phyloP scores from a whole-genome alignment of 37 sponge, comb jelly and placozoan genomes.

The Ianthella basta region DNA sequence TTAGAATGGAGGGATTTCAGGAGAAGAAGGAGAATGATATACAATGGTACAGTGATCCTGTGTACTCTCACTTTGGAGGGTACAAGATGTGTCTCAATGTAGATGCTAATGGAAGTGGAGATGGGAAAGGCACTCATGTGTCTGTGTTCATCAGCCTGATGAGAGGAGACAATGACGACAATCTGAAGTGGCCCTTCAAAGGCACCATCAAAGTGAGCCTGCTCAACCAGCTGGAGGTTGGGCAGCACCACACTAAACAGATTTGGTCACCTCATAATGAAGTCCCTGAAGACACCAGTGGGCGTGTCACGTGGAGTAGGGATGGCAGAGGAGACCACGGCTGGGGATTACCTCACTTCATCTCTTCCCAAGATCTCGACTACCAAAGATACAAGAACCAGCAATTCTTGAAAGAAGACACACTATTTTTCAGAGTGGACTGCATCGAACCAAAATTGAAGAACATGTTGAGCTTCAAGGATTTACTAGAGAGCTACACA shows the following conservation, averaged over 20 bases:
- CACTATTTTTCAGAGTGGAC: neutral
- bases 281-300: neutral
- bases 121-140: conserved; percentile 35
- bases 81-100: conserved; percentile 50
- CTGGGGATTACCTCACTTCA: neutral
- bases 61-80: conserved; percentile 57
- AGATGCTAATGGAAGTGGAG: conserved; percentile 21
- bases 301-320: neutral
- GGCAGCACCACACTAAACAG: conserved; percentile 21
- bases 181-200: conserved; percentile 54
- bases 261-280: neutral
- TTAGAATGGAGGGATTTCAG: conserved; percentile 14
- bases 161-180: conserved; percentile 52
- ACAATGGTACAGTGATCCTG: conserved; percentile 47
- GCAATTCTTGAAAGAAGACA: neutral
- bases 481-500: too few relatives aligned
- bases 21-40: neutral
- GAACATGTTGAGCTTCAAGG: too few relatives aligned
- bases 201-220: conserved; percentile 51
- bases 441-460: too few relatives aligned
- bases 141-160: conserved; percentile 49
- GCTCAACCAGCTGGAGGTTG: conserved; percentile 52
- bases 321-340: neutral
- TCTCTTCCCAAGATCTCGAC: neutral
- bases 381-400: neutral